Evolutionary conservation across 2,113 vertebrate species (phyloP).

Genomic region (Neolamprologus hecqui): DNA sequence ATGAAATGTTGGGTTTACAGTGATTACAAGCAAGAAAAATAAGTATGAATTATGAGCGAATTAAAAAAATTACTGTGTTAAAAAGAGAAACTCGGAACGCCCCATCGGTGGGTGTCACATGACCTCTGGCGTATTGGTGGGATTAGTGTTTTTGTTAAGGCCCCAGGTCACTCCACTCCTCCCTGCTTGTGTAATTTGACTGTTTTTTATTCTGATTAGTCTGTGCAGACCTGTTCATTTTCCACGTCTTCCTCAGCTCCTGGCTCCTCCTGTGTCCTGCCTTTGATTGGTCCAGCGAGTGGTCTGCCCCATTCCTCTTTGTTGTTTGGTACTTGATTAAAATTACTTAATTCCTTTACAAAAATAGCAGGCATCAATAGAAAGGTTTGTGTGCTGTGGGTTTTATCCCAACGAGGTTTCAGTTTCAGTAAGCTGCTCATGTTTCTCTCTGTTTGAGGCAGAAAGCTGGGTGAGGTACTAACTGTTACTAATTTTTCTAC

Average conservation of each 20-base stretch:
- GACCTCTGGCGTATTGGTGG: not conserved
- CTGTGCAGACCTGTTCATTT: not conserved
- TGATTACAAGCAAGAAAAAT: not conserved
- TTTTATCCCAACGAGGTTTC: not conserved
- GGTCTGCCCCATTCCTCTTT: not conserved
- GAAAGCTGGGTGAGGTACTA: not conserved
- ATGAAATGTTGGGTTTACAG: not conserved
- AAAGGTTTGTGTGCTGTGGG: accelerated
- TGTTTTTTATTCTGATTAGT: not conserved
- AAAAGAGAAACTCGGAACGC: not conserved
- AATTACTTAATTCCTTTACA: not conserved
- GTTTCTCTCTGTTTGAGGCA: not conserved
- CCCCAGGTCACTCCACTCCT: not conserved
- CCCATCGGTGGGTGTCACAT: not conserved
- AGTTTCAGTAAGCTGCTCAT: not conserved
- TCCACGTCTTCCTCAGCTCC: not conserved
- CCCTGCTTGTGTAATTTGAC: not conserved
- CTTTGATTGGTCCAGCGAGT: not conserved
- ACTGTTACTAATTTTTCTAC: not conserved
- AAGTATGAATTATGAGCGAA: accelerated
- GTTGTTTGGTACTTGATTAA: not conserved
- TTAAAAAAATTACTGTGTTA: not conserved
- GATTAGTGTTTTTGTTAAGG: not conserved
- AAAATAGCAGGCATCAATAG: not conserved
- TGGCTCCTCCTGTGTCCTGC: not conserved